Evolutionary conservation across 1,140 invertebrate genomes (phyloP).

Genomic region (Bursaphelenchus mucronatus): DNA sequence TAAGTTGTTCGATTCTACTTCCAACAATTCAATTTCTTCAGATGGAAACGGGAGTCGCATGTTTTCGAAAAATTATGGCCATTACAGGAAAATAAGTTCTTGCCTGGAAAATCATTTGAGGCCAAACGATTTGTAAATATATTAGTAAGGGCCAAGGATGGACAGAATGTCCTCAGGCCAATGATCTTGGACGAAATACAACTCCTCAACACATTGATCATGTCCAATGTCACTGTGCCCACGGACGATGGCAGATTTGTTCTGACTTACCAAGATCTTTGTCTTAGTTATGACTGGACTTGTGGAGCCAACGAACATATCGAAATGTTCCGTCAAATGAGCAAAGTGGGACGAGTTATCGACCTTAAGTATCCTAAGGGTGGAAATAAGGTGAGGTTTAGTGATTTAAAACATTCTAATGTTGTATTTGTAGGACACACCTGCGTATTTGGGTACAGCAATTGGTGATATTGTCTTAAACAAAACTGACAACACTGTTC

Average conservation of each 20-base stretch:
- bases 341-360: slow-evolving; percentile 55
- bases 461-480: slow-evolving; percentile 55
- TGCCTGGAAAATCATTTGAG: slow-evolving; percentile 60
- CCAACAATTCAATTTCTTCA: slow-evolving; percentile 31
- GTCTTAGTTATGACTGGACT: slow-evolving; percentile 57
- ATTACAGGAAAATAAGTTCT: slow-evolving; percentile 60
- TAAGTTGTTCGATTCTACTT: slow-evolving; percentile 24
- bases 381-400: slow-evolving; percentile 50
- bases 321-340: slow-evolving; percentile 53
- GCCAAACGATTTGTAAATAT: slow-evolving; percentile 59
- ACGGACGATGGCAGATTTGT: slow-evolving; percentile 55
- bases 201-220: slow-evolving; percentile 54
- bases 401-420: slow-evolving; percentile 12
- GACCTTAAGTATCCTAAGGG: slow-evolving; percentile 58
- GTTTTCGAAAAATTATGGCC: slow-evolving; percentile 57
- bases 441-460: slow-evolving; percentile 55
- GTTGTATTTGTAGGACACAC: slow-evolving; percentile 49
- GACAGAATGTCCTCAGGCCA: slow-evolving; percentile 53
- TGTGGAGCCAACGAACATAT: slow-evolving; percentile 56
- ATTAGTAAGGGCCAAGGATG: slow-evolving; percentile 47
- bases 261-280: slow-evolving; percentile 58
- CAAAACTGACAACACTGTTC: slow-evolving; percentile 50
- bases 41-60: slow-evolving; percentile 55
- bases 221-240: slow-evolving; percentile 54
- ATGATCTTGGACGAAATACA: slow-evolving; percentile 55